Conservation (phyloP, 2,113 vertebrate genomes). For the Holacanthus passer region DNA sequence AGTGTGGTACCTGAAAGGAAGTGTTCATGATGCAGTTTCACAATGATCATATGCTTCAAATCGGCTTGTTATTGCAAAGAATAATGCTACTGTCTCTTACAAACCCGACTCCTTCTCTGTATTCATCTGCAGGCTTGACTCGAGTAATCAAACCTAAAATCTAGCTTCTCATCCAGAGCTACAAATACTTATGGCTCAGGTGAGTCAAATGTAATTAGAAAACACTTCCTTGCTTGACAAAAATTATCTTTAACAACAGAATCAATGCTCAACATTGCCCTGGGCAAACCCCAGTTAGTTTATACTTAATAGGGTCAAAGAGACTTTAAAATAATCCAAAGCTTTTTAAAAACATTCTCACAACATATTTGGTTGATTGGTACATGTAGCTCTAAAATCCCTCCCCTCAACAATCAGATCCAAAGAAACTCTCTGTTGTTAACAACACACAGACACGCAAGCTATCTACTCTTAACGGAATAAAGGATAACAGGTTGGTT, state of each 20-base stretch:
- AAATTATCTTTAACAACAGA: not conserved
- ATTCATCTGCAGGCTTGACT: not conserved
- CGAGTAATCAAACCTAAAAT: not conserved
- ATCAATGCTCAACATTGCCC: conserved; percentile 1
- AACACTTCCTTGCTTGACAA: not conserved
- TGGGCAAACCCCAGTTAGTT: not conserved
- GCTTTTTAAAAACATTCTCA: conserved; percentile 20
- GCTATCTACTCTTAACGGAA: not conserved
- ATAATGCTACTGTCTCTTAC: not conserved
- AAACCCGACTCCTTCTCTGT: not conserved
- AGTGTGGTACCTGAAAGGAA: not conserved
- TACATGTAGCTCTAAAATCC: conserved; percentile 14
- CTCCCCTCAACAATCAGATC: not conserved
- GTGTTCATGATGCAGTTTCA: conserved; percentile 4
- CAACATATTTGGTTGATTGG: conserved; percentile 27
- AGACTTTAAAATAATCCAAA: conserved; percentile 12
- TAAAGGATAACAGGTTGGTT: conserved; percentile 20
- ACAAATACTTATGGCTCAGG: not conserved
- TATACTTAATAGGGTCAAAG: not conserved
- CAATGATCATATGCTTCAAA: not conserved
- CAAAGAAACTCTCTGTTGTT: conserved; percentile 6
- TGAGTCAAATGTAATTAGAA: not conserved
- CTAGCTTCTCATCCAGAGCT: not conserved
- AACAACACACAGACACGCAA: conserved; percentile 9
- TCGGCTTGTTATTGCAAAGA: not conserved